Conservation (phyloP, 2,888 invertebrate genomes). For the Phania funesta region DNA sequence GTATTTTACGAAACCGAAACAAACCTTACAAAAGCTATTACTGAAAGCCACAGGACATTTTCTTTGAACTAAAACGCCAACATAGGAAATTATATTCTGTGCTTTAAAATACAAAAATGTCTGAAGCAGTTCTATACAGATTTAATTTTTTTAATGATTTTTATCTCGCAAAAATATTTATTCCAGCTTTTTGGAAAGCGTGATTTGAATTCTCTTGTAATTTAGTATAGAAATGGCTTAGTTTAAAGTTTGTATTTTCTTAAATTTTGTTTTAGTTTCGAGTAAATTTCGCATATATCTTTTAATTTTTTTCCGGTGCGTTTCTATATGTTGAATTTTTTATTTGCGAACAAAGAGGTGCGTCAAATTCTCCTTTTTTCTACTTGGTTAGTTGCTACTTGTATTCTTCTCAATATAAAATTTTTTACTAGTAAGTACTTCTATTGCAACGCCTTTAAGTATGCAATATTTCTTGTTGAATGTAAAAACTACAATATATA, state of each 20-base stretch:
- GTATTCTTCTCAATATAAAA: neutral
- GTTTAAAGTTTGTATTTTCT: neutral
- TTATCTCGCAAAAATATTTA: neutral
- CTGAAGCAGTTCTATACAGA: conserved; percentile 52
- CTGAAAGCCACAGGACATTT: conserved; percentile 58
- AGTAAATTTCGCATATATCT: neutral
- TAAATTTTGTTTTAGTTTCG: neutral
- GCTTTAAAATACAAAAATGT: conserved; percentile 54
- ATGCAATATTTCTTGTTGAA: conserved; percentile 48
- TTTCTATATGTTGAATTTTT: neutral
- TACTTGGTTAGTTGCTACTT: conserved; percentile 17
- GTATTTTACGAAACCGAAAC: conserved; percentile 43
- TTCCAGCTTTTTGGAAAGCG: neutral
- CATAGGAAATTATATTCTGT: conserved; percentile 58
- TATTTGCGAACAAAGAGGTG: conserved; percentile 44
- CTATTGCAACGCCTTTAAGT: conserved; percentile 49
- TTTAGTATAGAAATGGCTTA: neutral
- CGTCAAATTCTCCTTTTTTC: conserved; percentile 34
- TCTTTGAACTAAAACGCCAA: conserved; percentile 41
- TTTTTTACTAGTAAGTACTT: conserved; percentile 21
- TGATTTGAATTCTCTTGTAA: neutral
- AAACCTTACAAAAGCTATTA: conserved; percentile 60
- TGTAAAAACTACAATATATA: conserved; percentile 42
- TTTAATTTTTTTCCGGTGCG: neutral
- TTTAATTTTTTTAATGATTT: neutral